Percentiles rank a stretch among this genome's conserved stretches.
Evolutionary conservation across 2,797 vertebrate species (phyloP).

Genomic region (Tinamus major): DNA sequence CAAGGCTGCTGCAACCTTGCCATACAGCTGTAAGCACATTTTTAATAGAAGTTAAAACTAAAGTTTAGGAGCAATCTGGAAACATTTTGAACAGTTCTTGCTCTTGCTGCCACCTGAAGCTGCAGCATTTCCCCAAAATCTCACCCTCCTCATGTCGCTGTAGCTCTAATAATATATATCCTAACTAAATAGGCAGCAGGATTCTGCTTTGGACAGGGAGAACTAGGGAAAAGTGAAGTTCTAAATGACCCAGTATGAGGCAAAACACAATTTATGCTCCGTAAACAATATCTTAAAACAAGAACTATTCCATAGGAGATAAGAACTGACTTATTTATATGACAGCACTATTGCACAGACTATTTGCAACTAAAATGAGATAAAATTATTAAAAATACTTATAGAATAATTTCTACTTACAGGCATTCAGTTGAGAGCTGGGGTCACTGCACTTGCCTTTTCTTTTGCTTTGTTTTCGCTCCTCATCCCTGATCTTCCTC

Average conservation of each 20-base stretch:
- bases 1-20: not conserved
- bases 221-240: not conserved
- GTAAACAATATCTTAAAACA: not conserved
- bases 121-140: not conserved
- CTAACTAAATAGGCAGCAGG: not conserved
- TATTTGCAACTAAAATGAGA: not conserved
- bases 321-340: not conserved
- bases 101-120: not conserved
- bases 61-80: not conserved
- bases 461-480: slow-evolving; percentile 97
- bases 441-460: slow-evolving; percentile 93
- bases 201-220: not conserved
- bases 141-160: not conserved
- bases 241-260: not conserved
- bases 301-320: not conserved
- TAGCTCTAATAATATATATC: not conserved
- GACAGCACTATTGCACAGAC: not conserved
- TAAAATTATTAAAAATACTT: not conserved
- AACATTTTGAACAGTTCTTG: not conserved
- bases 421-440: slow-evolving; percentile 79
- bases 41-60: not conserved
- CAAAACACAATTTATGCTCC: not conserved
- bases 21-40: not conserved
- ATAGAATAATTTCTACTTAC: slow-evolving; percentile 73
- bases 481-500: slow-evolving; percentile 98